Evolutionary conservation across 2,113 vertebrate genomes (phyloP).

Genomic region (Zapornia atra): DNA sequence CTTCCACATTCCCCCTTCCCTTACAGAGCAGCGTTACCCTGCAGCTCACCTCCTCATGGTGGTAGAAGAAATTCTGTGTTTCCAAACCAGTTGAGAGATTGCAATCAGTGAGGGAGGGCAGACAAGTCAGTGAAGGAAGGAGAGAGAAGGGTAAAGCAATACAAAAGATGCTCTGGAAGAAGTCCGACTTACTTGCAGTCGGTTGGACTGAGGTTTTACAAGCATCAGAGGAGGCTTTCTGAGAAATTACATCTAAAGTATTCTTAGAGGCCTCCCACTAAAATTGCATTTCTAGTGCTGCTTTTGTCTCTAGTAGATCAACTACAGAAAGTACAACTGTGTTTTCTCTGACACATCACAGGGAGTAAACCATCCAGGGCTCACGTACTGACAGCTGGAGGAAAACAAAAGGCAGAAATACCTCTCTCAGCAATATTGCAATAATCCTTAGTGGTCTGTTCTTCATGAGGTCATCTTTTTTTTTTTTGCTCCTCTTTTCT

Average conservation of each 20-base stretch:
- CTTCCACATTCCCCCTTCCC: background rate
- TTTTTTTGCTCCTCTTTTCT: background rate
- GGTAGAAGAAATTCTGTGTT: background rate
- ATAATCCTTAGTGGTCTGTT: background rate
- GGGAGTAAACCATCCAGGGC: background rate
- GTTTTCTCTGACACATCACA: background rate
- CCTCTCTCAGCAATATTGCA: background rate
- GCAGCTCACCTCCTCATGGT: background rate
- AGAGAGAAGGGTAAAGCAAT: background rate
- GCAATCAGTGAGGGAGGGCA: background rate
- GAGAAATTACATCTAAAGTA: background rate
- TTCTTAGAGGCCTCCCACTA: background rate
- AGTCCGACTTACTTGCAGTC: background rate
- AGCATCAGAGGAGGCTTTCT: background rate
- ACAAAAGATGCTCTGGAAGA: background rate
- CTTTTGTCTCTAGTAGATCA: background rate
- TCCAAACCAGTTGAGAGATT: background rate
- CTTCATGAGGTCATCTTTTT: background rate
- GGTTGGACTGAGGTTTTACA: background rate
- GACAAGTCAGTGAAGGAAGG: background rate
- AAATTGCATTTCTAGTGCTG: background rate
- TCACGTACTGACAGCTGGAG: background rate
- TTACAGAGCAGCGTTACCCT: background rate
- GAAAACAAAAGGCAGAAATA: background rate
- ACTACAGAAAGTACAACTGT: background rate